These are phyloP conservation scores for Leptobrachium ailaonicum DNA, from an alignment of 2,113 vertebrate species.

Conservation along the genomic window DNA sequence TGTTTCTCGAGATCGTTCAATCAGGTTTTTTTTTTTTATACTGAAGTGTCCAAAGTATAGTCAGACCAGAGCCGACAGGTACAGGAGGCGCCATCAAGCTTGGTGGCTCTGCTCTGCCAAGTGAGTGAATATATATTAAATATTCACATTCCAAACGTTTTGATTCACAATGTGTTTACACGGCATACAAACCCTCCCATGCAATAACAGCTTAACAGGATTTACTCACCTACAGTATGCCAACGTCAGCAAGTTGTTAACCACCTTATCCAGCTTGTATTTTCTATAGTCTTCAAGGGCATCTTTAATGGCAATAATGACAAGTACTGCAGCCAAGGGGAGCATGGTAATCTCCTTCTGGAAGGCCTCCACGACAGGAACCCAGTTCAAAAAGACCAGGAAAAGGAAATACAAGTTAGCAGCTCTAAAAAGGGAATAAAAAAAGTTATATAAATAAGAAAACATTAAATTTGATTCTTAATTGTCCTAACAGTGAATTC, in stretches of 20 bases:
- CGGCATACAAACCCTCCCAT: no score
- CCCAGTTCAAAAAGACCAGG: slow-evolving; percentile 90
- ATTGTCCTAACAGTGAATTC: no score
- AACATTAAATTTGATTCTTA: no score
- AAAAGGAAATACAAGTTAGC: slow-evolving; percentile 97
- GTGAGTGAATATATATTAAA: no score
- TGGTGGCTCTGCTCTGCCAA: no score
- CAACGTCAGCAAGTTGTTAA: slow-evolving; percentile 82
- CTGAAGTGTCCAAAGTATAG: no score
- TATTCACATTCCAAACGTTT: no score
- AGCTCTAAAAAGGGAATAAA: slow-evolving; percentile 64
- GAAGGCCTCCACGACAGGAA: slow-evolving; percentile 95
- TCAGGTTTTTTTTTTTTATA: no score
- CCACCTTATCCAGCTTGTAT: slow-evolving; percentile 85
- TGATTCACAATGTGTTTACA: no score
- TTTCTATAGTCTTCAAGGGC: slow-evolving; percentile 91
- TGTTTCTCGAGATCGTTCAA: no score
- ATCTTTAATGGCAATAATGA: slow-evolving; percentile 89
- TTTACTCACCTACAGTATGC: slow-evolving; percentile 84
- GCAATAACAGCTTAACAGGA: neutral
- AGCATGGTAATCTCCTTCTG: slow-evolving; percentile 97
- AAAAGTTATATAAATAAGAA: neutral
- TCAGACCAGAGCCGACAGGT: no score
- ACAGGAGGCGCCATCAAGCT: no score
- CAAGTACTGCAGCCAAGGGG: slow-evolving; percentile 85